Evolutionary conservation across 2,797 vertebrate genomes (phyloP), one percentile per base, ranked within the genome.

Genomic region (Urophycis tenuis): DNA sequence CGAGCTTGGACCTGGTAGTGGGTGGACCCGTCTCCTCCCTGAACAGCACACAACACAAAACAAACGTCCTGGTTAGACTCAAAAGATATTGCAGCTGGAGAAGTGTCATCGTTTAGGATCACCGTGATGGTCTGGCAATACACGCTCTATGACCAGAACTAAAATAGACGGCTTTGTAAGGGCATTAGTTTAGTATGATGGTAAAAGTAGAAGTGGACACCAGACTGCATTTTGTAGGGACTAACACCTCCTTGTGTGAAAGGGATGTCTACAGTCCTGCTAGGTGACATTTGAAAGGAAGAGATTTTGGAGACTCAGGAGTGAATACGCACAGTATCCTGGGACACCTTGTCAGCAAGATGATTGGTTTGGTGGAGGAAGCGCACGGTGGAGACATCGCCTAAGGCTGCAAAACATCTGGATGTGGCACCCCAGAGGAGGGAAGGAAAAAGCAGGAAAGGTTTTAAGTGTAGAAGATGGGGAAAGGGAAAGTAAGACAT

Each of bases 401-500:
- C 96, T 85, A 99, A 85, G 30, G 96, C 98, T 69, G 95, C 95
- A 82, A 96, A 98, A 85, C 96, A 99, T 88, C 97, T 98, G 41
- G 1, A 31, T 15, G 14, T 14, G 19, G 15, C 2, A 76, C 29
- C n/a, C n/a, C n/a, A n/a, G n/a, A n/a, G 32, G 33, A 60, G 76
- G 15, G 4, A 7, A 71, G 29, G 69, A 22, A 2, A 53, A 9
- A n/a, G n/a, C n/a, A n/a, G 45, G n/a, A 12, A 31, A 32, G n/a
- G n/a, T n/a, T n/a, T n/a, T n/a, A n/a, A 64, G 53, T 4, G 31
- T 39, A 39, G 25, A 49, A 22, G 12, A 72, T 19, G 22, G 49
- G 17, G 19, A 60, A 14, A 31, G 31, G 30, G 10, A 35, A 9
- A 39, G 33, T 9, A 34, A 32, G 29, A 72, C 15, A 17, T 71